Evolutionary conservation across 2,113 vertebrate species (phyloP), one percentile per base, ranked within the genome.

Genomic region (Prunella fulvescens): DNA sequence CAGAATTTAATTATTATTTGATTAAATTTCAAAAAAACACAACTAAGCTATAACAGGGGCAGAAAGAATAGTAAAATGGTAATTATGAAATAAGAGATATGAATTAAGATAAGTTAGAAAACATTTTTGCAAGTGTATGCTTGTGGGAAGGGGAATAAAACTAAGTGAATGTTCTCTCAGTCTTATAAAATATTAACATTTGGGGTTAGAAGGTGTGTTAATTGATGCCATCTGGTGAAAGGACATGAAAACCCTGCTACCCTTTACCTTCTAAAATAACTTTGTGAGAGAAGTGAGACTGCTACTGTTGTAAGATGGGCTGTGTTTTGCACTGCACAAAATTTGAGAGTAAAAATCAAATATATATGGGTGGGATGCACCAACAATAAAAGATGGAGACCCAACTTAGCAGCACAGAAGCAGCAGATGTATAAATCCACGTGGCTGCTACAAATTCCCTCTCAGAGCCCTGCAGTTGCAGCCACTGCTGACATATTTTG

Each of bases 1-100:
- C 81, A 81, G 97, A 98, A 98, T 97, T 97, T 91, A 98, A 98
- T 98, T 97, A 98, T 96, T 97, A 95, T 97, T 98, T 97, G 97
- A 98, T 98, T 98, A 96, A 97, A 96, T 97, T 97, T 97, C 67
- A 95, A 76, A 97, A 95, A 96, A 53, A 89, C 94, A 97, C 88
- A 90, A 83, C 92, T 81, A 48, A 94, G 72, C 79, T 93, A 80
- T 96, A 95, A 92, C 94, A 96, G 94, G 91, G 88, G 92, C 94
- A 96, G 96, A 94, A 88, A 95, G 56, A 92, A 82, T 56, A 80
- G 97, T 95, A 90, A 98, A 98, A 97, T 94, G 91, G 95, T 96
- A 98, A 98, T 97, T 97, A 96, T 73, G 93, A 94, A 95, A 93
- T 65, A 93, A 91, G 86, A 97, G 95, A 97, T 97, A 96, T 91